phyloP scores from a whole-genome alignment of 2,113 vertebrate genomes.

The Aphyosemion australe region DNA sequence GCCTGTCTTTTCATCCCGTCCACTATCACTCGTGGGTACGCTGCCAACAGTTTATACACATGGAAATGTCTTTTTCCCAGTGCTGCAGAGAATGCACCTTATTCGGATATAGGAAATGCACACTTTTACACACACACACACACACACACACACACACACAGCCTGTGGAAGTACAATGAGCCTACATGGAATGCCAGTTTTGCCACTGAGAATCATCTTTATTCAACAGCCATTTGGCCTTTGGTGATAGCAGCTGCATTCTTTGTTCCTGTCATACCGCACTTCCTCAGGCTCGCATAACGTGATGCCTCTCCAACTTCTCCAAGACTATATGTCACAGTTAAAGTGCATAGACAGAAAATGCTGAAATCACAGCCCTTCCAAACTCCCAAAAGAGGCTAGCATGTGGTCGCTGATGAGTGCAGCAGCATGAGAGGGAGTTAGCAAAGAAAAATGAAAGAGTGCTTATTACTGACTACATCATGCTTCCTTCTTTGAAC shows the following conservation, averaged over 20 bases:
- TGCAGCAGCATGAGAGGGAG: conserved; percentile 11
- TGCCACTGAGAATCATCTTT: conserved; percentile 52
- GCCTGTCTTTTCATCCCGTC: conserved; percentile 47
- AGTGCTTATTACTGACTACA: conserved; percentile 46
- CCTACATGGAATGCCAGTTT: conserved; percentile 46
- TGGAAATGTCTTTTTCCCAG: conserved; percentile 51
- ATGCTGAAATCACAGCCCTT: conserved; percentile 45
- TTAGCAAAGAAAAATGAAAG: conserved; percentile 58
- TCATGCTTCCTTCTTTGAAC: conserved; percentile 56
- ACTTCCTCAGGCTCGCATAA: conserved; percentile 55
- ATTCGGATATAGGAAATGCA: conserved; percentile 31
- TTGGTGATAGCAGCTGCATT: conserved; percentile 56
- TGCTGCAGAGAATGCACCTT: conserved; percentile 29
- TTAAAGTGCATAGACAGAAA: conserved; percentile 52
- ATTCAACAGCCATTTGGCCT: conserved; percentile 64
- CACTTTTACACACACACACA: conserved; percentile 1
- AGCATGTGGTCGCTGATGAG: conserved; percentile 42
- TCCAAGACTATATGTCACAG: conserved; percentile 54
- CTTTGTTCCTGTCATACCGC: conserved; percentile 59
- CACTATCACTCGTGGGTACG: conserved; percentile 20
- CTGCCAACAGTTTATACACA: conserved; percentile 50
- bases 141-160: conserved; percentile 6
- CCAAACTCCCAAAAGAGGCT: conserved; percentile 20
- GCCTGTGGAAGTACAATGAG: conserved; percentile 56
- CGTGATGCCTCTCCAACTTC: conserved; percentile 47